Evolutionary conservation across 2,888 invertebrate genomes (phyloP), one percentile per base, ranked within the genome.

Genomic region (Colletes collaris): DNA sequence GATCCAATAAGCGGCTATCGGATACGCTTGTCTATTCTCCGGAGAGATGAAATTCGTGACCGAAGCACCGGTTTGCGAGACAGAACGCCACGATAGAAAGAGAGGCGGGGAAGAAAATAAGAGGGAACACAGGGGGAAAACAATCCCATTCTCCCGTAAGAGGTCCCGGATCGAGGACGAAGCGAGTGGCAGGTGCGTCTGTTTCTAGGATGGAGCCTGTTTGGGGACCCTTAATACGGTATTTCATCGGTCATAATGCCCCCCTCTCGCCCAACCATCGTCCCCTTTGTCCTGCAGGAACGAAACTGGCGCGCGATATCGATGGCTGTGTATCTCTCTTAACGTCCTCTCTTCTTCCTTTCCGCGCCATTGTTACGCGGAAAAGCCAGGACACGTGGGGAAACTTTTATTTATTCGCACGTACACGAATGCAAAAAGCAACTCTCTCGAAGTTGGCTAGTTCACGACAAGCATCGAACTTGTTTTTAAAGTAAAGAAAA

Each of bases 191-290:
- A 86, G 86, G 86, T 86, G 86, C 86, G 87, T 66, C 70, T 60
- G 76, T 82, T 80, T 87, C 87, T 83, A 76, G 75, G 62, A 75
- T 55, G 55, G 55, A 49, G 62, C 68, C 64, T 44, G 4, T 65
- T 74, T 68, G 74, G 73, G 83, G 82, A 64, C 66, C 86, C 89
- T 88, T 90, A 87, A 89, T 89, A 86, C 87, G 88, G 83, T 89
- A 88, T 90, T 89, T 90, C 90, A 87, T 89, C 87, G 89, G 88
- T 89, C 89, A 89, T 90, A 90, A 90, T 85, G 76, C 76, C 40
- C 59, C 56, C 13, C 16, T 50, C 19, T 40, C 6, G 50, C 60
- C 16, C 27, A 27, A 27, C 27, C 27, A 27, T 49, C n/a, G 46
- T 59, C 46, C 56, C 78, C 64, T 85, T 74, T 83, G 77, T 72